Conservation (phyloP, 2,113 vertebrate species). For the Vulpes lagopus region DNA sequence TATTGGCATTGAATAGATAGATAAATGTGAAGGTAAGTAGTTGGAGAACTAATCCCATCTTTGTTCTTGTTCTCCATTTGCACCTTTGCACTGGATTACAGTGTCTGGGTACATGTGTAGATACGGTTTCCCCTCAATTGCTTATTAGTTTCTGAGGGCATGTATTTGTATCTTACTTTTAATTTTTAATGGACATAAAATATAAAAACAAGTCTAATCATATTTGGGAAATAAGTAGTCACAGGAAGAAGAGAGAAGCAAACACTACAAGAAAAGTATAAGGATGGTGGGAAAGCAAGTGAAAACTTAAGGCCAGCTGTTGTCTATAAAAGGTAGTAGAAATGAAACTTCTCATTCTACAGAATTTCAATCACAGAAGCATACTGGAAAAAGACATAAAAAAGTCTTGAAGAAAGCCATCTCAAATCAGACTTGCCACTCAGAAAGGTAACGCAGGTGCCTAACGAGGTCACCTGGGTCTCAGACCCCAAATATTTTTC, state of each 20-base stretch:
- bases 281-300: background rate
- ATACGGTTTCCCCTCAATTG: background rate
- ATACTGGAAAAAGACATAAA: background rate
- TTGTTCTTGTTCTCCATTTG: background rate
- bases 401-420: background rate
- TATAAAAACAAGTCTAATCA: background rate
- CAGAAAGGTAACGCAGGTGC: background rate
- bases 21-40: too few species aligned
- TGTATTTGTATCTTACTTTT: background rate
- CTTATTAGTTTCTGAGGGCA: background rate
- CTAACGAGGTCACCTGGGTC: background rate
- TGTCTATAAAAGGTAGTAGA: background rate
- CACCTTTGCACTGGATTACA: background rate
- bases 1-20: background rate
- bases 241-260: background rate
- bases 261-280: background rate
- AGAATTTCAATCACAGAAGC: background rate
- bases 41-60: background rate
- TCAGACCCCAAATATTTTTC: background rate
- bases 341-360: background rate
- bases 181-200: background rate
- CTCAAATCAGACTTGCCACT: background rate
- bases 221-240: slow-evolving; percentile 38
- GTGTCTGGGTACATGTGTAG: background rate
- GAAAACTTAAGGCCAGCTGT: background rate